Percentiles rank a stretch among this genome's conserved stretches.
These are phyloP conservation scores for Brachionus sp. DNA, from an alignment of 1,140 invertebrate species.

Conservation along the genomic window DNA sequence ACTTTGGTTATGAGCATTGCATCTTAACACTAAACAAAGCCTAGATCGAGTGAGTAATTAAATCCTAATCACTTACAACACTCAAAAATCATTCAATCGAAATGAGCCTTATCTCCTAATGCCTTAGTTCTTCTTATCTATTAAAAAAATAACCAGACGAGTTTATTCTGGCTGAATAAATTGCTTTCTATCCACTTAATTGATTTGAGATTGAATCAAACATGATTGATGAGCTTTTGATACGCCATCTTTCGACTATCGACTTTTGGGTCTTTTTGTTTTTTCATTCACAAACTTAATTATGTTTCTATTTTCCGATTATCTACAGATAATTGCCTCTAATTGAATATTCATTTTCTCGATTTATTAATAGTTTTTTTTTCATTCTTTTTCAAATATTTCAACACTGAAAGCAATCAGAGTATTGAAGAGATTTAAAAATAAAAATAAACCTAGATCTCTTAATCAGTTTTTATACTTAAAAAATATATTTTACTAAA, in stretches of 20 bases:
- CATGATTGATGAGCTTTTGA: constrained; percentile 7
- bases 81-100: background rate
- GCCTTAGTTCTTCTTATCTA: background rate
- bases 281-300: background rate
- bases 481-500: too few relatives aligned
- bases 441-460: too few relatives aligned
- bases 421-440: too few relatives aligned
- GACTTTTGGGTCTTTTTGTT: background rate
- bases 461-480: too few relatives aligned
- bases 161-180: background rate
- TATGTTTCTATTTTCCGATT: background rate
- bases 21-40: background rate
- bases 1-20: background rate
- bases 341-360: background rate
- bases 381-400: too few relatives aligned
- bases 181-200: background rate
- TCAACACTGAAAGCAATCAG: too few relatives aligned
- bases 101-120: background rate
- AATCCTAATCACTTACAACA: constrained; percentile 1
- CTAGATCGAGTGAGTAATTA: background rate
- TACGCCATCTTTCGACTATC: background rate
- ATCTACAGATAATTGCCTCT: background rate
- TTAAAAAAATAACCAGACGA: background rate
- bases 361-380: background rate
- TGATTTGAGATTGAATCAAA: background rate